Evolutionary conservation across 1,140 invertebrate species (phyloP).

Genomic region (Drosophila busckii): DNA sequence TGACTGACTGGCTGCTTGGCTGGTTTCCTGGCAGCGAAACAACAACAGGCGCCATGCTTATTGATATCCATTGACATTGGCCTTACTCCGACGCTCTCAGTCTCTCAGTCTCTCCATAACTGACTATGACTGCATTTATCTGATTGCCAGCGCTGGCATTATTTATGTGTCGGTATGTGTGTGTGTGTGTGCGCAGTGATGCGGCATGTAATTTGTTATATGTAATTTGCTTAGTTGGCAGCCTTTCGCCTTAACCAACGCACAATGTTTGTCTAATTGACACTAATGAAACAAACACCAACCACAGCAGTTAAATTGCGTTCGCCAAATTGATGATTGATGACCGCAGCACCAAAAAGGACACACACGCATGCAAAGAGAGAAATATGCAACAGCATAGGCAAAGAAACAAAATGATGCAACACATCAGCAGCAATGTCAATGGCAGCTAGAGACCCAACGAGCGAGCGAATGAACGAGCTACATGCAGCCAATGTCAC

Average conservation of each 20-base stretch:
- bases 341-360: slow-evolving; percentile 24
- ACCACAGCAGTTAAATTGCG: slow-evolving; percentile 36
- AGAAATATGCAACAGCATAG: slow-evolving; percentile 47
- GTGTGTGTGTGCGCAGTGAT: slow-evolving; percentile 7
- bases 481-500: slow-evolving; percentile 17
- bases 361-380: slow-evolving; percentile 12
- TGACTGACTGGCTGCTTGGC: neutral
- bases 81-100: neutral
- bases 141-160: slow-evolving; percentile 43
- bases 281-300: slow-evolving; percentile 55
- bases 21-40: neutral
- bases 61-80: slow-evolving; percentile 55
- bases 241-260: slow-evolving; percentile 1
- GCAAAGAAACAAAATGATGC: slow-evolving; percentile 19
- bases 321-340: slow-evolving; percentile 55
- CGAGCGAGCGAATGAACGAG: slow-evolving; percentile 1
- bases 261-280: slow-evolving; percentile 64
- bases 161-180: slow-evolving; percentile 3
- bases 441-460: slow-evolving; percentile 17
- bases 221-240: slow-evolving; percentile 52
- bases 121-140: slow-evolving; percentile 10
- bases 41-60: slow-evolving; percentile 58
- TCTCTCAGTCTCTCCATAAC: no score
- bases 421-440: slow-evolving; percentile 1
- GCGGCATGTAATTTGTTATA: slow-evolving; percentile 37